Evolutionary conservation across 2,113 vertebrate genomes (phyloP), one percentile per base, ranked within the genome.

Genomic region (Tragulus kanchil): DNA sequence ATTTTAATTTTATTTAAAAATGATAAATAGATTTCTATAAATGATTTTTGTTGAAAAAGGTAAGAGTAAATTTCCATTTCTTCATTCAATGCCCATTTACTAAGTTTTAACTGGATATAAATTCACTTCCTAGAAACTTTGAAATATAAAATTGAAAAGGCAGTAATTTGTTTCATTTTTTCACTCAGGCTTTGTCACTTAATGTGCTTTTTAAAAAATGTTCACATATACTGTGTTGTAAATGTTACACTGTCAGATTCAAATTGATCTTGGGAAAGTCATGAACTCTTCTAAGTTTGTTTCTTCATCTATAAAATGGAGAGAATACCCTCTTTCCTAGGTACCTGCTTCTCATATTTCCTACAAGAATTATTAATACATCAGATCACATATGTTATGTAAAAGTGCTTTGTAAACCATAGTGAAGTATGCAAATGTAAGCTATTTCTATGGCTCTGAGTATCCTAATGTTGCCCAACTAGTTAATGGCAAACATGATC

Each of bases 61-160:
- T 67, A 95, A 59, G 26, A 82, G 77, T 88, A 85, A 67, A 73
- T 94, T 89, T 7, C 23, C 21, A 81, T 75, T 82, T 83, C 93
- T 42, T 94, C 31, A 90, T 65, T 84, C 79, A 87, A 69, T 15
- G 5, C 58, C 17, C 65, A 28, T 79, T 91, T 85, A 73, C 13
- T 91, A 0, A 56, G 48, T 5, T 31, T 77, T 13, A 19, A 92
- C n/a, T 75, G 7, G 13, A 82, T 69, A 8, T 54, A 48, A 26
- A 69, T 14, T 91, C 5, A 77, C 58, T 65, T 93, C 28, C 62
- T 92, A 79, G 71, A 85, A 89, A 85, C 4, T 77, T 14, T 90
- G 82, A 89, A 85, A 82, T 82, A 58, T 94, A 90, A 90, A 77
- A 45, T 3, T 58, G 17, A 88, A 96, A 73, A 8, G 8, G 1